phyloP scores from a whole-genome alignment of 2,113 vertebrate species.

The Nycticorax nycticorax region DNA sequence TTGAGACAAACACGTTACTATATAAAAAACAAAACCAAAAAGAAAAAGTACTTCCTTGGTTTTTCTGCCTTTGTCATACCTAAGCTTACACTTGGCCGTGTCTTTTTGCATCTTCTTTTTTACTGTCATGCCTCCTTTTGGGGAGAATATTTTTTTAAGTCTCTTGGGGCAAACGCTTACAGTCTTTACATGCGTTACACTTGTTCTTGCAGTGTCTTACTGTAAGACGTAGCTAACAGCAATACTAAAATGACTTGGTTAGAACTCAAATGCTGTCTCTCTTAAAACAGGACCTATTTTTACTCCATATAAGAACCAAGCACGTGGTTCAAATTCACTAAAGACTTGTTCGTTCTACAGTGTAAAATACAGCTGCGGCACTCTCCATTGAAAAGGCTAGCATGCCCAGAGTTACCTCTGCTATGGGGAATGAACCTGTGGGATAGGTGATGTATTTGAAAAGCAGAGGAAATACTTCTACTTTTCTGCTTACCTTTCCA shows the following conservation, averaged over 20 bases:
- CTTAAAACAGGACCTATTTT: background rate
- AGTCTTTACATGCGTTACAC: background rate
- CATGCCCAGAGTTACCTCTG: fast-evolving
- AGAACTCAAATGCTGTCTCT: background rate
- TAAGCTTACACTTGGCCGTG: background rate
- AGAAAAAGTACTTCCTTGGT: background rate
- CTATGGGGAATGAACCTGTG: background rate
- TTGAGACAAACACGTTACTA: background rate
- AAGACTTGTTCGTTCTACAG: background rate
- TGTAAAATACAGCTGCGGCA: background rate
- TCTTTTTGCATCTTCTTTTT: background rate
- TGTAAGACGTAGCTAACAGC: background rate
- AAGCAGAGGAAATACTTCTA: background rate
- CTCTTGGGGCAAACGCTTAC: background rate
- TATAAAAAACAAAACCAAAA: background rate
- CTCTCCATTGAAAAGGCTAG: background rate
- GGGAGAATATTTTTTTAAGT: background rate
- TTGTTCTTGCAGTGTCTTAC: background rate
- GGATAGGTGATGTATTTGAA: background rate
- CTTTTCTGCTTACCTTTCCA: background rate
- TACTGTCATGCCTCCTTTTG: background rate
- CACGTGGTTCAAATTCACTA: background rate
- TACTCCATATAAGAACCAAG: background rate
- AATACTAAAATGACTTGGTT: background rate
- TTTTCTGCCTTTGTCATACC: background rate